These are phyloP conservation scores for Lacanobia wlatinum DNA, from an alignment of 2,888 invertebrate genomes.

Conservation along the genomic window DNA sequence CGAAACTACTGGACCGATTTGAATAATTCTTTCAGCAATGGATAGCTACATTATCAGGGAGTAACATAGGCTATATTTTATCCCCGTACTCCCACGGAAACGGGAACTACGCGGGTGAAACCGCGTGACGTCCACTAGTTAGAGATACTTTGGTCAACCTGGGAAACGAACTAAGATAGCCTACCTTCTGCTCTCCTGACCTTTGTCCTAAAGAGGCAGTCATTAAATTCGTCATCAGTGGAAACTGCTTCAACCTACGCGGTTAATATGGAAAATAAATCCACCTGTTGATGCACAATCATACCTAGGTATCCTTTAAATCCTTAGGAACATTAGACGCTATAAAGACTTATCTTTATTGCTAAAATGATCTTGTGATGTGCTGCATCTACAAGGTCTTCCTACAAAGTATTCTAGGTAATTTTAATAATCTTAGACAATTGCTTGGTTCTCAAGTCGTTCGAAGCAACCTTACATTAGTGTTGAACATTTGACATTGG, in stretches of 20 bases:
- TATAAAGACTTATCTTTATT: slow-evolving; percentile 20
- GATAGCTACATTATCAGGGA: no score
- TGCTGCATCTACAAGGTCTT: slow-evolving; percentile 2
- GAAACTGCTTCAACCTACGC: slow-evolving; percentile 20
- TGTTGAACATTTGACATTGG: neutral
- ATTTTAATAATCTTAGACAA: neutral
- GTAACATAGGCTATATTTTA: no score
- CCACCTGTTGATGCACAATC: slow-evolving; percentile 6
- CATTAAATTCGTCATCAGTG: neutral
- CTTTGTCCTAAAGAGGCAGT: neutral
- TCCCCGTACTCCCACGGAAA: no score
- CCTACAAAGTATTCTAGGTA: neutral
- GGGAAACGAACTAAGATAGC: neutral
- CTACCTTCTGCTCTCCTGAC: neutral
- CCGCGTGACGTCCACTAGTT: no score
- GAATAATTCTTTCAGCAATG: no score
- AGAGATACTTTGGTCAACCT: neutral
- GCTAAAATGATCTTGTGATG: slow-evolving; percentile 7
- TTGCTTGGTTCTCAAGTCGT: neutral
- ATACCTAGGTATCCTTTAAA: slow-evolving; percentile 2
- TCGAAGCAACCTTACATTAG: neutral
- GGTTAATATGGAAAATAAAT: slow-evolving; percentile 1
- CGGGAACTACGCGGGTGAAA: no score
- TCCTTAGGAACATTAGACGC: neutral
- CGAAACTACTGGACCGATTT: no score